These are phyloP conservation scores for Luperina testacea DNA, from an alignment of 2,888 invertebrate species.

Conservation along the genomic window DNA sequence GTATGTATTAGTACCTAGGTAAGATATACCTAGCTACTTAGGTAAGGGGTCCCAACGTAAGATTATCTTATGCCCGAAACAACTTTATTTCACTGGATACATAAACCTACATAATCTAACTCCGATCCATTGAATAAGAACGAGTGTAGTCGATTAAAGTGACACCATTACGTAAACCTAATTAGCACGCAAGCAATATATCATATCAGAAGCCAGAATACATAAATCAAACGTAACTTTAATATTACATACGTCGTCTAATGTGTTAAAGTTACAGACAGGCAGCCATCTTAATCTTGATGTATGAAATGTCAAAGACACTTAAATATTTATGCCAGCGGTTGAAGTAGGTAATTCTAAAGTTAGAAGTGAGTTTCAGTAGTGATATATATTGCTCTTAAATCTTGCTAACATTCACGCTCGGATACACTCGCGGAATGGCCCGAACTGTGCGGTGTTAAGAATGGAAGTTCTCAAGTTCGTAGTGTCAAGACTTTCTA, in stretches of 20 bases:
- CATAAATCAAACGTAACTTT: constrained; percentile 56
- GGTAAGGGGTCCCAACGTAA: background rate
- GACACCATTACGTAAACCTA: too few species aligned
- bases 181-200: constrained; percentile 1
- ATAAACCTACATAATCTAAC: background rate
- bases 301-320: constrained; percentile 58
- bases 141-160: background rate
- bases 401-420: constrained; percentile 45
- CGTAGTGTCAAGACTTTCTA: constrained; percentile 2
- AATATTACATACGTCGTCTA: constrained; percentile 50
- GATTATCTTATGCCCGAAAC: background rate
- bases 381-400: constrained; percentile 45
- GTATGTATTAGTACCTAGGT: background rate
- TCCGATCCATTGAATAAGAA: background rate
- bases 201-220: constrained; percentile 41
- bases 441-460: constrained; percentile 17
- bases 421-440: constrained; percentile 39
- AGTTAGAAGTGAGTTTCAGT: constrained; percentile 49
- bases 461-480: constrained; percentile 17
- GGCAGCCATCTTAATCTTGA: constrained; percentile 44
- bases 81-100: too few species aligned
- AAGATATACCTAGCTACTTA: background rate
- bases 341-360: constrained; percentile 45
- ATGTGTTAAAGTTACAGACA: constrained; percentile 39
- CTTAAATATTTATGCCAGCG: constrained; percentile 54